Base-by-base conservation (phyloP, 1,140 invertebrate genomes). In the Gryon sp. region DNA sequence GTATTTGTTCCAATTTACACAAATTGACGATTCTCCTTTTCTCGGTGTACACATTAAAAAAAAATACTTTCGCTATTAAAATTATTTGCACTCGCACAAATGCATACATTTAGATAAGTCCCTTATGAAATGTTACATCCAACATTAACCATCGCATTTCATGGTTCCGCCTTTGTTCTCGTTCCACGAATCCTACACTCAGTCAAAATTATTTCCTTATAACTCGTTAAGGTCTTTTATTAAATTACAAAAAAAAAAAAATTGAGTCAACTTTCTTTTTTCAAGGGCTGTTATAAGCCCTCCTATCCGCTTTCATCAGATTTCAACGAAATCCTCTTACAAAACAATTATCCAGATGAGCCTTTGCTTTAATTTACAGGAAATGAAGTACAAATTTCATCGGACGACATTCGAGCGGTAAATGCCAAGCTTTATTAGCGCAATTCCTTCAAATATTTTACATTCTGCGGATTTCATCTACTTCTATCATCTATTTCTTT, bases 331-430 rank as follows among this genome's bases (percentile, higher is more conserved):
- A 72, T 63, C 57, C 68, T 72, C 68, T 55, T 73, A 63, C 41
- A 26, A 63, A 73, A 63, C 41, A 73, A 73, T 62, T 73, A 63
- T 57, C 40, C 50, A 57, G 69, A 73, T 63, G 34, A 73, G 40
- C 24, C 43, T 26, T 73, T 50, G 41, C 15, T 20, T 60, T 69
- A 59, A 60, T 70, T 70, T 68, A 19, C 20, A 38, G 22, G 20
- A 48, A 57, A 57, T 66, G 40, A 55, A 55, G 40, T 46, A 36
- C 52, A 50, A 66, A 43, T 43, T 34, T 30, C 2, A 41, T 60
- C 11, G 8, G 11, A 46, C 0, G 4, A 50, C 19, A 11, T 41
- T n/a, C n/a, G n/a, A n/a, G n/a, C n/a, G n/a, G n/a, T n/a, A n/a
- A n/a, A n/a, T n/a, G n/a, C n/a, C n/a, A n/a, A n/a, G n/a, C 22